These are phyloP conservation scores for Xenops minutus DNA, from an alignment of 2,797 vertebrate species.

Conservation along the genomic window DNA sequence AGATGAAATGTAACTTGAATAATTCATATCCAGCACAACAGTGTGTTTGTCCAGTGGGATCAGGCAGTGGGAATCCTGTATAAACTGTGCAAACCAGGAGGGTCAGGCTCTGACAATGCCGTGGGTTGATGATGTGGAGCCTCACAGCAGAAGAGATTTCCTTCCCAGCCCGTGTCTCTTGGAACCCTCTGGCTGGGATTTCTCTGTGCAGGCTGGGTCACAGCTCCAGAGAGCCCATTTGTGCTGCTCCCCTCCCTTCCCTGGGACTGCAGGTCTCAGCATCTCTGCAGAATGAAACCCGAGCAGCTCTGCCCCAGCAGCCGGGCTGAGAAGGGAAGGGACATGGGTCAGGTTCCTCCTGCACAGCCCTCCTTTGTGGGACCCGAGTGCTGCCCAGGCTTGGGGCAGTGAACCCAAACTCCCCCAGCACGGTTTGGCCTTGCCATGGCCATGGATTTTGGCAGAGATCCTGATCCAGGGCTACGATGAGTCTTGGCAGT, in stretches of 20 bases:
- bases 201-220: not conserved
- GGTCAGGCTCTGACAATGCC: not conserved
- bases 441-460: not conserved
- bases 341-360: not conserved
- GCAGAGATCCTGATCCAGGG: not conserved
- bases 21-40: rapidly evolving
- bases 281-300: not conserved
- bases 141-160: not conserved
- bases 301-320: not conserved
- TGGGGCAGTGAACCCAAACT: not conserved
- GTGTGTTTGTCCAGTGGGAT: not conserved
- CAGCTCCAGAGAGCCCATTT: not conserved
- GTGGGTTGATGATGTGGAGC: not conserved
- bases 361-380: not conserved
- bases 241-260: not conserved
- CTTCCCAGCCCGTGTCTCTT: not conserved
- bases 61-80: not conserved
- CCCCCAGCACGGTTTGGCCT: not conserved
- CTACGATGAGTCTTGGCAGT: not conserved
- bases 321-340: not conserved
- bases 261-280: not conserved
- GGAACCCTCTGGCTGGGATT: not conserved
- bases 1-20: not conserved
- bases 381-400: not conserved
- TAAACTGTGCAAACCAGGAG: not conserved